Conservation (phyloP, 1,140 invertebrate species). For the Heliconius nattereri region DNA sequence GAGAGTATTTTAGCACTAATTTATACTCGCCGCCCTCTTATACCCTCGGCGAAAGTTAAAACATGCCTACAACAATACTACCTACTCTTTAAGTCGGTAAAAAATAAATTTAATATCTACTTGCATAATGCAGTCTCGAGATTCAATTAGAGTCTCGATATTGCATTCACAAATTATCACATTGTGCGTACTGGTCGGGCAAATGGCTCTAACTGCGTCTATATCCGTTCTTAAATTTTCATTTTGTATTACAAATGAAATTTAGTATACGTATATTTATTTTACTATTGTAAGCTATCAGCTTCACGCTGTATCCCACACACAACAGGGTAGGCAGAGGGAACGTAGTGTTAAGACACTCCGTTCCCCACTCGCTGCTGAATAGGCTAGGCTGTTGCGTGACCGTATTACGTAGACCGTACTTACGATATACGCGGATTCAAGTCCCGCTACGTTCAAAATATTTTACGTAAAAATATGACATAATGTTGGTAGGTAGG, state of each 20-base stretch:
- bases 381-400: no score
- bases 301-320: no score
- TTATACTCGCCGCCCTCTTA: no score
- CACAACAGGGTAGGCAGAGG: no score
- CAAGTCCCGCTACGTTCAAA: no score
- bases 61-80: not conserved
- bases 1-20: no score
- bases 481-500: not conserved
- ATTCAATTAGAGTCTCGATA: constrained; percentile 44
- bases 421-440: no score
- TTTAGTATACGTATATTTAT: not conserved
- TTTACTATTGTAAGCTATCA: not conserved
- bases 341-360: no score
- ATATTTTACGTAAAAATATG: no score
- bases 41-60: not conserved
- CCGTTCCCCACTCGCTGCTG: no score
- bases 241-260: constrained; percentile 13
- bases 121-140: constrained; percentile 31
- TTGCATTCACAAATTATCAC: constrained; percentile 45
- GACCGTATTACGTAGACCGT: no score
- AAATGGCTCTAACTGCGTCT: constrained; percentile 35
- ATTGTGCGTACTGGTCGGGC: constrained; percentile 21
- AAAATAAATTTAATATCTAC: constrained; percentile 23
- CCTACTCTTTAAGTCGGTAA: not conserved
- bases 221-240: not conserved